Conservation (phyloP, 2,888 invertebrate species). For the Choristoneura rosaceana region DNA sequence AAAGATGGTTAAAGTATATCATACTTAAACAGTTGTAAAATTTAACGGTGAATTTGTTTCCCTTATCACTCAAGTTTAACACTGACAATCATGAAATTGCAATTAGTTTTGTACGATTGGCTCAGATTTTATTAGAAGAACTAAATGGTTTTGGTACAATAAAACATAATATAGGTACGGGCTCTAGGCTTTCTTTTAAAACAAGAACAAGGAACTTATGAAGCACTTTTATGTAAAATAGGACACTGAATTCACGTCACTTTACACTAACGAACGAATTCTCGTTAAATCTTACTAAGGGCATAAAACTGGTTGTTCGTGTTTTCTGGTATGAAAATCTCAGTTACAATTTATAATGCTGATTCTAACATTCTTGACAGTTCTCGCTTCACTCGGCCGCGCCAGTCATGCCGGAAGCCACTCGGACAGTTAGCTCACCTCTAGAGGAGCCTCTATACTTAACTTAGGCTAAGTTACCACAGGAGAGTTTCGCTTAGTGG, state of each 20-base stretch:
- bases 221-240: not conserved
- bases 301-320: not conserved
- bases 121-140: not conserved
- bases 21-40: not conserved
- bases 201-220: not conserved
- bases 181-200: not conserved
- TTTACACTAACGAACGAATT: not conserved
- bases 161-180: not conserved
- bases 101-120: slow-evolving; percentile 30
- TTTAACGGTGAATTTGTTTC: not conserved
- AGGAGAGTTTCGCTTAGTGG: not conserved
- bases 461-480: not conserved
- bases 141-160: not conserved
- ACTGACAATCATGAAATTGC: slow-evolving; percentile 2
- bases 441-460: slow-evolving; percentile 51
- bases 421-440: slow-evolving; percentile 70
- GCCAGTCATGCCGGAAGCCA: slow-evolving; percentile 55
- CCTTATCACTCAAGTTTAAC: not conserved
- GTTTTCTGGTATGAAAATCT: slow-evolving; percentile 15
- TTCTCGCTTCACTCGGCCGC: slow-evolving; percentile 46
- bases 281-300: not conserved
- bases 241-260: too few species aligned
- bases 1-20: not conserved
- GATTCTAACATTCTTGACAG: slow-evolving; percentile 44
- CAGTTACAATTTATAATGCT: slow-evolving; percentile 29